phyloP scores from a whole-genome alignment of 1,140 invertebrate species.

The Cherax destructor region DNA sequence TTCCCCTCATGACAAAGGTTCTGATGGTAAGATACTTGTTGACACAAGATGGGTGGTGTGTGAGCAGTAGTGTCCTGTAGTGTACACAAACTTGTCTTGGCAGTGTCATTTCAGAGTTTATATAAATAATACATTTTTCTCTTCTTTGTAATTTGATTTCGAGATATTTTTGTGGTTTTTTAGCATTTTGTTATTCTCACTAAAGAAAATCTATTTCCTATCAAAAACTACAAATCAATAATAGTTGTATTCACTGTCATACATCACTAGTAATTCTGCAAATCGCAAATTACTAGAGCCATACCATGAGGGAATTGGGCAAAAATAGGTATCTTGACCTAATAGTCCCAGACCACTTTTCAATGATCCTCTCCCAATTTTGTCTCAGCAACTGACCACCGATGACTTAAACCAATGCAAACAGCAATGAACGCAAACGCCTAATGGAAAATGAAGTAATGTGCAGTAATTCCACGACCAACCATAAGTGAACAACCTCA shows the following conservation, averaged over 20 bases:
- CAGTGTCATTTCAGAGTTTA: conserved; percentile 34
- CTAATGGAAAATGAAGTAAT: neutral
- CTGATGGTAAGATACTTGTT: conserved; percentile 18
- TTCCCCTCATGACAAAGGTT: conserved; percentile 35
- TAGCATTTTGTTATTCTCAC: neutral
- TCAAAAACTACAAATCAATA: neutral
- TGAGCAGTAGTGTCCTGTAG: conserved; percentile 51
- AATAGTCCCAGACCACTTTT: neutral
- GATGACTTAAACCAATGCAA: neutral
- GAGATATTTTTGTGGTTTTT: neutral
- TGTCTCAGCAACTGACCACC: neutral
- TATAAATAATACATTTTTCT: conserved; percentile 28
- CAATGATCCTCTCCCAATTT: neutral
- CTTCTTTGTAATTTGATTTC: conserved; percentile 1
- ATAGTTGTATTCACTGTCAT: neutral
- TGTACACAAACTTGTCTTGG: conserved; percentile 45
- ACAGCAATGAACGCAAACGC: neutral
- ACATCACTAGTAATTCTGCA: neutral
- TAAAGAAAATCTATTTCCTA: neutral
- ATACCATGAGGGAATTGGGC: neutral
- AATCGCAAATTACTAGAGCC: neutral
- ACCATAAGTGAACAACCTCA: neutral
- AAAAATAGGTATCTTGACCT: neutral
- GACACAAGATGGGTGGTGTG: conserved; percentile 19
- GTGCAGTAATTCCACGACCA: neutral